A percentile compares a stretch with the other conserved stretches of the same genome.
Evolutionary conservation across 2,888 invertebrate species (phyloP).

Genomic region (Fragum whitleyi): DNA sequence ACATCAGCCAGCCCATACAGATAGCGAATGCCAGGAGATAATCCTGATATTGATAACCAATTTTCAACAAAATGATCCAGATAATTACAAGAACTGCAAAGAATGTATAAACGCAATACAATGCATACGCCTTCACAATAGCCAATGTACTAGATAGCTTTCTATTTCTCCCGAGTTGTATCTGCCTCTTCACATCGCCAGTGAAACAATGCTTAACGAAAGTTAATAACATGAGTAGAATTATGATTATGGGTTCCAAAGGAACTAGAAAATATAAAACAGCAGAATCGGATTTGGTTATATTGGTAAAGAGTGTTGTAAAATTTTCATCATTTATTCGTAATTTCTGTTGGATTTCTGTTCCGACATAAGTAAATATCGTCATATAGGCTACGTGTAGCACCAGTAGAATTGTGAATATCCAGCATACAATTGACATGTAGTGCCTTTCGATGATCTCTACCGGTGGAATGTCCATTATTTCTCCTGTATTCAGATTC

Average conservation of each 20-base stretch:
- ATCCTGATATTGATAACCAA: constrained; percentile 67
- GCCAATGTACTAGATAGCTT: constrained; percentile 25
- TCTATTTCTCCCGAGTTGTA: constrained; percentile 7
- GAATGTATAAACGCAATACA: constrained; percentile 43
- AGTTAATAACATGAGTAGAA: constrained; percentile 54
- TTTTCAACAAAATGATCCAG: constrained; percentile 74
- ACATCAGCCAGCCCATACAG: constrained; percentile 80
- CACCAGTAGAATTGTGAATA: constrained; percentile 74
- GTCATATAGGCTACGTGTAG: constrained; percentile 81
- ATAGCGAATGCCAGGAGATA: constrained; percentile 77
- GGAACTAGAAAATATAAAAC: constrained; percentile 69
- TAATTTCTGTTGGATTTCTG: constrained; percentile 56
- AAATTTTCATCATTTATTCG: constrained; percentile 24
- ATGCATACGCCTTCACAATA: constrained; percentile 32
- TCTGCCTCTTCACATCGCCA: constrained; percentile 24
- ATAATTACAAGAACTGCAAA: constrained; percentile 71
- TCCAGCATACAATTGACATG: constrained; percentile 75
- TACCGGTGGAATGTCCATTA: constrained; percentile 79
- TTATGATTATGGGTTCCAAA: constrained; percentile 69
- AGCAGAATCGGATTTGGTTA: constrained; percentile 33
- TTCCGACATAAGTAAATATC: constrained; percentile 71
- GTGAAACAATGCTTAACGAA: constrained; percentile 11
- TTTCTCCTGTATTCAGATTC: constrained; percentile 69
- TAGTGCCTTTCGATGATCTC: constrained; percentile 76
- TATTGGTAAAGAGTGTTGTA: constrained; percentile 18